Evolutionary conservation across 2,888 invertebrate genomes (phyloP).

Genomic region (Cheilosia grossa): DNA sequence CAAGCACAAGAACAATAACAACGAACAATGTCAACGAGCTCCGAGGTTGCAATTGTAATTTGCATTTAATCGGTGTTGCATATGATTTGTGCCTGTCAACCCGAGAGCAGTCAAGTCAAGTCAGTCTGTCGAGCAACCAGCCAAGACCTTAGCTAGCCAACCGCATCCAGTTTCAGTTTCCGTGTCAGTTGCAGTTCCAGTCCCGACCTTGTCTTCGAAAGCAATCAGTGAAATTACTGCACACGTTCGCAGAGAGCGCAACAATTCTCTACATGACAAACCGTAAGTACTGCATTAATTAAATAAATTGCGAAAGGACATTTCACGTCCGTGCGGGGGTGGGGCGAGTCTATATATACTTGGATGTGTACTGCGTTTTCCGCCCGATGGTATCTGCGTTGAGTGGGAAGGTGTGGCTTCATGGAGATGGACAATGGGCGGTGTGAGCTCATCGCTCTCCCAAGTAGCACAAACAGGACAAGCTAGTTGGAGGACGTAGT

Average conservation of each 20-base stretch:
- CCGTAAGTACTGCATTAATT: slow-evolving; percentile 70
- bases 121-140: slow-evolving; percentile 33
- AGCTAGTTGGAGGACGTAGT: neutral
- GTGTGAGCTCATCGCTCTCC: neutral
- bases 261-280: slow-evolving; percentile 57
- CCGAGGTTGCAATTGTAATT: slow-evolving; percentile 62
- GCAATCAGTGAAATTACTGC: slow-evolving; percentile 55
- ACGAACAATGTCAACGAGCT: slow-evolving; percentile 70
- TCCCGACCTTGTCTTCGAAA: slow-evolving; percentile 42
- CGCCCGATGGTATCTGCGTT: neutral
- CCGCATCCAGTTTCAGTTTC: slow-evolving; percentile 19
- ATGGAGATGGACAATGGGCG: neutral
- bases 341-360: neutral
- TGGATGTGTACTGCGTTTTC: neutral
- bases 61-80: slow-evolving; percentile 70
- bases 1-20: slow-evolving; percentile 41
- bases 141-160: slow-evolving; percentile 40
- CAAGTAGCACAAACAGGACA: neutral
- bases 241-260: slow-evolving; percentile 35
- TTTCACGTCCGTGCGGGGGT: neutral
- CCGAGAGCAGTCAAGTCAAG: slow-evolving; percentile 3
- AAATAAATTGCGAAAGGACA: slow-evolving; percentile 34
- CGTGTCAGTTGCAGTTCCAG: neutral
- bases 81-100: slow-evolving; percentile 37
- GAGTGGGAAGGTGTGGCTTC: neutral